phyloP scores from a whole-genome alignment of 2,888 invertebrate genomes.

The Apodemia duryi region DNA sequence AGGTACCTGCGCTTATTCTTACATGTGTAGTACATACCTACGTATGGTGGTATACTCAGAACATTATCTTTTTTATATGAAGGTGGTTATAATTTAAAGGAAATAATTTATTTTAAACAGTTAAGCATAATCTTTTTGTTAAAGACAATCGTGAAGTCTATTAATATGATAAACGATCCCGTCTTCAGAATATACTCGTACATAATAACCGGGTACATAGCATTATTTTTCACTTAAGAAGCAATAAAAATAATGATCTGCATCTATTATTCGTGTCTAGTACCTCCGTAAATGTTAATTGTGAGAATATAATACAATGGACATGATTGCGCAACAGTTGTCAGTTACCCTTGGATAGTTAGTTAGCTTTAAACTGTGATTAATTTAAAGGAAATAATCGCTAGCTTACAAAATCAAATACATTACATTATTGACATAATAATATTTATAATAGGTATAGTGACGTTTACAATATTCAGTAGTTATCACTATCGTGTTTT shows the following conservation, averaged over 20 bases:
- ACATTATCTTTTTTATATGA: too few relatives aligned
- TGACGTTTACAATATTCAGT: neutral
- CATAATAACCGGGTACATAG: slow-evolving; percentile 8
- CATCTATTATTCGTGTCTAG: slow-evolving; percentile 27
- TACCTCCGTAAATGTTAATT: slow-evolving; percentile 32
- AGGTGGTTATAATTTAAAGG: too few relatives aligned
- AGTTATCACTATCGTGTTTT: too few relatives aligned
- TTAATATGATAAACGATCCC: neutral
- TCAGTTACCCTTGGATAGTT: slow-evolving; percentile 36
- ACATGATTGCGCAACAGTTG: slow-evolving; percentile 28
- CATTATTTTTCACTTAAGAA: slow-evolving; percentile 34
- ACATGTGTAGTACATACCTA: too few relatives aligned
- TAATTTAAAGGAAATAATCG: slow-evolving; percentile 10
- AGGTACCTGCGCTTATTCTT: too few relatives aligned
- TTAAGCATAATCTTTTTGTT: too few relatives aligned
- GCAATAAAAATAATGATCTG: slow-evolving; percentile 38
- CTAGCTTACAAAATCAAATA: neutral
- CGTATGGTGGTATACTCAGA: too few relatives aligned
- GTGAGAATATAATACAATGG: slow-evolving; percentile 41
- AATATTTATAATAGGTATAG: neutral
- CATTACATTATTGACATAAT: neutral
- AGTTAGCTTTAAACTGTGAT: slow-evolving; percentile 17
- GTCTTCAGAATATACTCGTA: neutral
- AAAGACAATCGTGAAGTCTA: neutral
- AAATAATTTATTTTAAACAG: too few relatives aligned